Percentiles rank a stretch among this genome's conserved stretches.
Conservation (phyloP, 1,140 invertebrate species). For the Ectropis grisescens region DNA sequence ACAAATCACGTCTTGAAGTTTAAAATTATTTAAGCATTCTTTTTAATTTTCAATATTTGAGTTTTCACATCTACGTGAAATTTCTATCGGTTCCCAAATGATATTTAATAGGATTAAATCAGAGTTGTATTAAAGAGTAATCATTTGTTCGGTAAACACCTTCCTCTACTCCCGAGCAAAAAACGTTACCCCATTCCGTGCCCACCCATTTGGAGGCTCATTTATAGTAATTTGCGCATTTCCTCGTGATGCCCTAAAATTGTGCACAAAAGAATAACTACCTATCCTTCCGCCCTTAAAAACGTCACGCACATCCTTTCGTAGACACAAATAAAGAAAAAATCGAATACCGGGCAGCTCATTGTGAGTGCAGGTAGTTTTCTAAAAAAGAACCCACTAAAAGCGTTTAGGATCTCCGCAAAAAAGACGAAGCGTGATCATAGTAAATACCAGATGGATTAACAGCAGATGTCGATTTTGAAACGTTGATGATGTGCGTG, state of each 20-base stretch:
- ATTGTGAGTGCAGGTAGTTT: conserved; percentile 55
- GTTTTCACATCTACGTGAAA: too few relatives aligned
- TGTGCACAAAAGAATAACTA: conserved; percentile 40
- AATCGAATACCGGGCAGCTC: conserved; percentile 23
- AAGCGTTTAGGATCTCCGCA: conserved; percentile 35
- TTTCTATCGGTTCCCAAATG: too few relatives aligned
- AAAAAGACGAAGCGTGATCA: conserved; percentile 48
- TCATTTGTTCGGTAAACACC: too few relatives aligned
- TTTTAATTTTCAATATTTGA: too few relatives aligned
- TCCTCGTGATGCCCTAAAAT: conserved; percentile 42
- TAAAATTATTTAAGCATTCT: too few relatives aligned
- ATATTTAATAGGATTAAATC: too few relatives aligned
- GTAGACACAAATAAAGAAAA: conserved; percentile 48
- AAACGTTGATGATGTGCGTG: conserved; percentile 34
- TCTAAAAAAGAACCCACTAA: conserved; percentile 37
- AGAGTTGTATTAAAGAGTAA: too few relatives aligned
- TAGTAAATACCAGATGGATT: conserved; percentile 34
- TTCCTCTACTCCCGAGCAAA: too few relatives aligned
- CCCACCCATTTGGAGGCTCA: neutral
- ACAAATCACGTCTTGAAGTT: too few relatives aligned
- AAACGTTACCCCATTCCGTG: neutral
- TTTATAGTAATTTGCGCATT: conserved; percentile 35
- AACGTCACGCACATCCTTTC: conserved; percentile 58
- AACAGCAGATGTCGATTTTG: conserved; percentile 53
- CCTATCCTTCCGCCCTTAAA: conserved; percentile 60